These are phyloP conservation scores for Metacarcinus magister DNA, from an alignment of 2,888 invertebrate genomes.

Conservation along the genomic window DNA sequence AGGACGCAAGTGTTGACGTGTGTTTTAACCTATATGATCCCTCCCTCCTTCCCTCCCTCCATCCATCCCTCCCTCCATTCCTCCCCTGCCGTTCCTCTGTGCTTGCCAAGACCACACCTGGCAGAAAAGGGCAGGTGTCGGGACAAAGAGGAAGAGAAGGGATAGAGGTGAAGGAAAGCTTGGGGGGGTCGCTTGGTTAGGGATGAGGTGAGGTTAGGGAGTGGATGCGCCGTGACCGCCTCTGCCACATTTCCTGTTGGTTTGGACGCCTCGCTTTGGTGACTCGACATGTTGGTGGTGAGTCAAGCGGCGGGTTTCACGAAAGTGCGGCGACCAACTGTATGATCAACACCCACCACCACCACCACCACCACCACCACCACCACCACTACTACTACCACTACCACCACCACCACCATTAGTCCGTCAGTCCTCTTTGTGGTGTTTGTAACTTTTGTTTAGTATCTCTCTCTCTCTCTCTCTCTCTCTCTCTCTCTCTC, in stretches of 20 bases:
- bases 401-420: background rate
- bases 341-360: background rate
- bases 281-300: background rate
- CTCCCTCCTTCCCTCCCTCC: background rate
- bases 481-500: background rate
- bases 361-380: too few species aligned
- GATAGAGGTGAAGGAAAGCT: background rate
- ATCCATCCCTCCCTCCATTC: background rate
- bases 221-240: background rate
- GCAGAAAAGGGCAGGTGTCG: background rate
- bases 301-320: background rate
- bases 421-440: background rate
- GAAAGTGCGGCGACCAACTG: background rate
- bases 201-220: background rate
- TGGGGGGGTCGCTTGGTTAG: background rate
- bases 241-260: background rate
- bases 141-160: background rate
- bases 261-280: background rate
- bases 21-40: background rate
- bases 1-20: background rate
- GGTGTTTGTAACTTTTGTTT: background rate
- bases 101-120: background rate
- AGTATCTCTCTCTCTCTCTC: too few species aligned
- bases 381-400: background rate
- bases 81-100: background rate